Evolutionary conservation across 2,797 vertebrate species (phyloP).

Genomic region (Etheostoma perlongum): DNA sequence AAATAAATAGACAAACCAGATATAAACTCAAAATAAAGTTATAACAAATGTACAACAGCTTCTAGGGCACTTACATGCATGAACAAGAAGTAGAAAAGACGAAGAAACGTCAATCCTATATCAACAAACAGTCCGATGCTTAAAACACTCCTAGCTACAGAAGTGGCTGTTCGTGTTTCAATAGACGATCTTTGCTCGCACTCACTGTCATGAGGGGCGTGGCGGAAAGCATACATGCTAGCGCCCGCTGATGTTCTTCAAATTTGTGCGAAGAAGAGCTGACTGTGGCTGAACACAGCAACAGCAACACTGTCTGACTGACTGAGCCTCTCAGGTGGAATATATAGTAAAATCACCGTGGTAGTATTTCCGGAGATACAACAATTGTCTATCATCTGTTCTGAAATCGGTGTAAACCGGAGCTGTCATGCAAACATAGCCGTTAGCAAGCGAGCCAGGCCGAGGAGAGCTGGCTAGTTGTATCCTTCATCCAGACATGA

Average conservation of each 20-base stretch:
- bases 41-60: too few species aligned
- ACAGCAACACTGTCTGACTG: not conserved
- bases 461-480: constrained; percentile 48
- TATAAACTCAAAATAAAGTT: too few species aligned
- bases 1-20: too few species aligned
- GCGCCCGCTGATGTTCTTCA: constrained; percentile 17
- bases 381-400: not conserved
- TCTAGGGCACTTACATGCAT: too few species aligned
- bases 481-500: constrained; percentile 59
- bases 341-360: not conserved
- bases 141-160: too few species aligned
- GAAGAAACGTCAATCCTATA: too few species aligned
- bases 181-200: constrained; percentile 46
- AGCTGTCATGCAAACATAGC: constrained; percentile 65
- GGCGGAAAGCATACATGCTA: constrained; percentile 22
- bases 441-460: constrained; percentile 56
- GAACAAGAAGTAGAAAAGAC: too few species aligned
- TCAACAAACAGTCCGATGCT: too few species aligned
- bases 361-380: not conserved
- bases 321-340: not conserved
- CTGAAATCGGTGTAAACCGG: constrained; percentile 10
- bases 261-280: constrained; percentile 38
- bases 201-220: constrained; percentile 65
- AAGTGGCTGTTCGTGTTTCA: not conserved
- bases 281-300: not conserved